Conservation (phyloP, 2,797 vertebrate species). For the Halcyon smyrnensis region DNA sequence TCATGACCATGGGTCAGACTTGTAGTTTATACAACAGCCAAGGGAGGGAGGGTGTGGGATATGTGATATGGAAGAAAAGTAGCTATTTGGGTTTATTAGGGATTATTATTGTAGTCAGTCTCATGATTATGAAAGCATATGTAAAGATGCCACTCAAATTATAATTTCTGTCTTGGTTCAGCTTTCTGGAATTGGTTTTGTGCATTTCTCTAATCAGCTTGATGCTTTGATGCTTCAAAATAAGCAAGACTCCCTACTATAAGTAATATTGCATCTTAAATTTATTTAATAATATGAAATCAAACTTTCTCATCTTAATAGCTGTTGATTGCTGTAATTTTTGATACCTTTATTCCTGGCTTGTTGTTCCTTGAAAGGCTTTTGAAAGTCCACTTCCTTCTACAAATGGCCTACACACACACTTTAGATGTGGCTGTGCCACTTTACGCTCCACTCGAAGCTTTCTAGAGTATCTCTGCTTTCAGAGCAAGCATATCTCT, state of each 20-base stretch:
- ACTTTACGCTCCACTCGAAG: background rate
- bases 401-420: background rate
- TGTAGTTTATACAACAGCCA: background rate
- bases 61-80: background rate
- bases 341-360: background rate
- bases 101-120: background rate
- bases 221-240: background rate
- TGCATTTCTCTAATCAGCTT: background rate
- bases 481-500: background rate
- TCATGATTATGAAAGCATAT: background rate
- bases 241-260: background rate
- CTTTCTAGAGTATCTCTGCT: background rate
- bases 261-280: background rate
- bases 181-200: background rate
- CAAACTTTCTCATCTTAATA: background rate
- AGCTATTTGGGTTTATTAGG: background rate
- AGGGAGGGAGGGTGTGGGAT: background rate
- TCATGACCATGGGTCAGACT: fast-evolving
- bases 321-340: background rate
- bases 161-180: background rate
- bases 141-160: background rate
- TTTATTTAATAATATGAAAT: background rate
- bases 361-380: background rate
- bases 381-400: background rate
- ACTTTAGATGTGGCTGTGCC: background rate